A percentile compares a stretch with the other conserved stretches of the same genome.
Evolutionary conservation across 2,113 vertebrate genomes (phyloP).

Genomic region (Chascanopsetta lugubris): DNA sequence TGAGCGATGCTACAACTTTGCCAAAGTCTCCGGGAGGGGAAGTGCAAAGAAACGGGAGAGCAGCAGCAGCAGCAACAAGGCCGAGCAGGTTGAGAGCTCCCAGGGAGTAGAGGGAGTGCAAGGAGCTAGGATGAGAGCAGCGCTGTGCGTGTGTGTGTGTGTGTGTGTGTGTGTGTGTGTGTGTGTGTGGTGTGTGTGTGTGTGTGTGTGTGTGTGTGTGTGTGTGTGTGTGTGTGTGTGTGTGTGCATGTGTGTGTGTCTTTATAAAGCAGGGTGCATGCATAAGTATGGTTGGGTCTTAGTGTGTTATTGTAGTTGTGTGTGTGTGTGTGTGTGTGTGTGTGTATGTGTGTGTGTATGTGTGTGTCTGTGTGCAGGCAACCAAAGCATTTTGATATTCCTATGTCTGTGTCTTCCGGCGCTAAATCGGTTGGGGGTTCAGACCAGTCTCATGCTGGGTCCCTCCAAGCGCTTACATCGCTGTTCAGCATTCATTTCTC

Average conservation of each 20-base stretch:
- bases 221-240: conserved; percentile 13
- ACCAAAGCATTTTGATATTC: conserved; percentile 60
- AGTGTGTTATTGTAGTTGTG: background rate
- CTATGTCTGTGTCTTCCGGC: conserved; percentile 67
- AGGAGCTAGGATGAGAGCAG: conserved; percentile 35
- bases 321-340: conserved; percentile 9
- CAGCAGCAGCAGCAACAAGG: conserved; percentile 47
- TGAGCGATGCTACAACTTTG: conserved; percentile 14
- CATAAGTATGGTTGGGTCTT: conserved; percentile 27
- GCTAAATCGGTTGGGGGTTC: conserved; percentile 65
- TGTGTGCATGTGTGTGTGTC: conserved; percentile 31
- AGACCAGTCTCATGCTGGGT: conserved; percentile 69
- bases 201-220: background rate
- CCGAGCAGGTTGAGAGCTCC: conserved; percentile 48
- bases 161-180: background rate
- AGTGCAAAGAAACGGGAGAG: conserved; percentile 21
- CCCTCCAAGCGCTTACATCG: conserved; percentile 62
- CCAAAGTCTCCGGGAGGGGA: conserved; percentile 12
- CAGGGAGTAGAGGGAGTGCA: conserved; percentile 25
- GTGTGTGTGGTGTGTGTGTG: conserved; percentile 8
- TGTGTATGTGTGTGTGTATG: conserved; percentile 5
- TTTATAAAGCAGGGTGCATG: conserved; percentile 30
- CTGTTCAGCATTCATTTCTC: conserved; percentile 67
- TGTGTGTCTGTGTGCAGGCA: conserved; percentile 45
- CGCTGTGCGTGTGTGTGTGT: conserved; percentile 7